Evolutionary conservation across 2,113 vertebrate genomes (phyloP), one percentile per base, ranked within the genome.

Genomic region (Capreolus pygargus): DNA sequence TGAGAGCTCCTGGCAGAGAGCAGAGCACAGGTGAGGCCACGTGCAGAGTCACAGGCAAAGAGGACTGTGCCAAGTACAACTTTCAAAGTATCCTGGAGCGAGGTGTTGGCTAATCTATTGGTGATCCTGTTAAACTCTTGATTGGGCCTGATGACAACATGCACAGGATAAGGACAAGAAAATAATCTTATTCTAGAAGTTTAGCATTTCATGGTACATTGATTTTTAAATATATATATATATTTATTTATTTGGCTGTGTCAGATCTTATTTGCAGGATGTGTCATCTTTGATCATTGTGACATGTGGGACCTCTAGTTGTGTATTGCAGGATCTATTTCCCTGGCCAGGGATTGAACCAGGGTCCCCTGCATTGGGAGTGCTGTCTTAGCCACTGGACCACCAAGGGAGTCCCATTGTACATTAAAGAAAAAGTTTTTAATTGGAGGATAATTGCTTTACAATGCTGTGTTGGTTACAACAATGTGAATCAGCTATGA

Each of bases 91-190:
- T 92, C 93, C 36, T 8, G 70, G 70, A 98, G 54, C 10, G 8
- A 70, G 21, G 60, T 76, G 86, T 94, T 74, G 86, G 36, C 30
- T 36, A 50, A 58, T 83, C 2, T 89, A 55, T 39, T 83, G 64
- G 70, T 55, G 86, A 90, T 91, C 87, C 47, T 79, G 21, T 67
- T 96, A 81, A 6, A 47, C 9, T 55, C 50, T 33, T 52, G 84
- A 6, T 10, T 76, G 91, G 91, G 87, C 52, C 52, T 79, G 47
- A n/a, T 94, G 96, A 96, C n/a, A 95, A 86, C 39, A 45, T 95
- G 21, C 70, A 97, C 47, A 81, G 85, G 52, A 97, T 55, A 54
- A 94, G 86, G 28, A 47, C n/a, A 86, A 89, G 55, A 96, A 45
- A 70, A 92, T 28, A 57, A 78, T 14, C 45, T 45, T 93, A 67